phyloP scores from a whole-genome alignment of 2,113 vertebrate genomes.

The Peromyscus californicus region DNA sequence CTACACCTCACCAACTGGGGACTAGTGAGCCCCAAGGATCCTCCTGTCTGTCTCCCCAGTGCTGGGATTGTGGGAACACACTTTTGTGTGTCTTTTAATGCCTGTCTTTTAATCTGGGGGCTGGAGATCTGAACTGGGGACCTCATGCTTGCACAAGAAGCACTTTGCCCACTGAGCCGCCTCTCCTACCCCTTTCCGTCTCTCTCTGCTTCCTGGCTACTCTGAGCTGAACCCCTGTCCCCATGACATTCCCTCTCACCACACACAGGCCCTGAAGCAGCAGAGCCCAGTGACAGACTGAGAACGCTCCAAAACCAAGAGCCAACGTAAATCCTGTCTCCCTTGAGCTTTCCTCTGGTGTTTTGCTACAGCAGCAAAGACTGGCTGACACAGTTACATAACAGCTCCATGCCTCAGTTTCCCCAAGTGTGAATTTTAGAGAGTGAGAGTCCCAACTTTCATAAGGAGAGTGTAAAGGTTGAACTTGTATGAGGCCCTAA shows the following conservation, averaged over 20 bases:
- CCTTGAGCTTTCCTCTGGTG: neutral
- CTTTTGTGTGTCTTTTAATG: too few species aligned
- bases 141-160: neutral
- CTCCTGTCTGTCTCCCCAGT: too few species aligned
- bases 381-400: neutral
- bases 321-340: neutral
- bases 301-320: neutral
- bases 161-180: neutral
- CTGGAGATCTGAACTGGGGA: neutral
- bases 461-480: neutral
- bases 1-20: neutral
- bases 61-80: too few species aligned
- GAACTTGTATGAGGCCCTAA: neutral
- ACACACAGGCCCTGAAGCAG: neutral
- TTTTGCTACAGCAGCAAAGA: neutral
- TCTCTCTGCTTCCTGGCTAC: neutral
- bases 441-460: neutral
- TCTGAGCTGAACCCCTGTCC: neutral
- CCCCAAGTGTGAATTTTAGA: neutral
- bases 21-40: neutral
- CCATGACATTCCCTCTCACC: neutral
- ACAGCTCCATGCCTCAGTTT: neutral
- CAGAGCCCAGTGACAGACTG: neutral
- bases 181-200: neutral
- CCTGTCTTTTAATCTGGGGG: neutral